Evolutionary conservation across 2,113 vertebrate species (phyloP).

Genomic region (Helogale parvula): DNA sequence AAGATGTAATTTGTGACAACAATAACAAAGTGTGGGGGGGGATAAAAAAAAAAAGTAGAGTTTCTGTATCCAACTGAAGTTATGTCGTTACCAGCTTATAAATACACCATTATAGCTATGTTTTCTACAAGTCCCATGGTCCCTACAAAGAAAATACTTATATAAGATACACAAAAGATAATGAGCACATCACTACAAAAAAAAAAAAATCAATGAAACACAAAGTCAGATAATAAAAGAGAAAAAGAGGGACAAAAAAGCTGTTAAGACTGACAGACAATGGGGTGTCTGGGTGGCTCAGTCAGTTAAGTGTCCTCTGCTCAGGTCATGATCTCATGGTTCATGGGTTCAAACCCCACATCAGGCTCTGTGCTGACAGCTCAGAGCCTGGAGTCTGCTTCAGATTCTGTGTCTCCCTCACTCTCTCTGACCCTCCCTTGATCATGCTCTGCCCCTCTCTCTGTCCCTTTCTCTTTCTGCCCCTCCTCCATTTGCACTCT

Average conservation of each 20-base stretch:
- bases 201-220: background rate
- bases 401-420: too few relatives aligned
- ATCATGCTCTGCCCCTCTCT: too few relatives aligned
- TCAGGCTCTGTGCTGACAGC: background rate
- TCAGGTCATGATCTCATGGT: background rate
- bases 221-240: background rate
- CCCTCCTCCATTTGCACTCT: background rate
- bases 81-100: background rate
- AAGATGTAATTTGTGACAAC: background rate
- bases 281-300: background rate
- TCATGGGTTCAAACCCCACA: background rate
- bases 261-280: background rate
- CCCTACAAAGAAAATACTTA: background rate
- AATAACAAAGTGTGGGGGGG: background rate
- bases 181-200: background rate
- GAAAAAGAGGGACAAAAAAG: background rate
- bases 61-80: background rate
- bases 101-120: background rate
- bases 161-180: background rate
- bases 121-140: background rate
- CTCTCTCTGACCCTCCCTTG: too few relatives aligned
- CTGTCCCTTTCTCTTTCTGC: background rate
- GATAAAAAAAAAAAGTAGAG: background rate
- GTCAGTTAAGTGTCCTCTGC: too few relatives aligned
- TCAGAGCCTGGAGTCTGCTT: too few relatives aligned